These are phyloP conservation scores for Fopius arisanus DNA, from an alignment of 1,140 invertebrate species.

Conservation along the genomic window DNA sequence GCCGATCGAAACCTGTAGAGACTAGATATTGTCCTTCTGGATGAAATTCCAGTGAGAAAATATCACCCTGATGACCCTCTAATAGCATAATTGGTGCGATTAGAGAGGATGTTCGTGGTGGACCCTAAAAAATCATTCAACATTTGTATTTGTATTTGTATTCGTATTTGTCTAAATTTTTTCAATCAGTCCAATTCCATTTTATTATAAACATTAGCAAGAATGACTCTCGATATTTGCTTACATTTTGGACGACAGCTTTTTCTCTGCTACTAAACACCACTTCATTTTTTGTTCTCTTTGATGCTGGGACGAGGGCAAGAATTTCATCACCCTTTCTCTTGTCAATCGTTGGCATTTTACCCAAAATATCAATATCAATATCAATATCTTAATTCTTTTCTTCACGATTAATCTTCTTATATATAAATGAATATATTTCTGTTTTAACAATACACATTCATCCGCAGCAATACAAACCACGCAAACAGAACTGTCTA, in stretches of 20 bases:
- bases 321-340: conserved; percentile 75
- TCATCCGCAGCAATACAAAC: neutral
- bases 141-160: too few relatives aligned
- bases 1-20: conserved; percentile 95
- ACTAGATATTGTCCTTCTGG: conserved; percentile 94
- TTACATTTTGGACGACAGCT: conserved; percentile 71
- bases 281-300: conserved; percentile 77
- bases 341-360: conserved; percentile 66
- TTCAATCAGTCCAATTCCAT: too few relatives aligned
- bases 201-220: too few relatives aligned
- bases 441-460: neutral
- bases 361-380: too few relatives aligned
- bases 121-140: conserved; percentile 61
- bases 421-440: too few relatives aligned
- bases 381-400: too few relatives aligned
- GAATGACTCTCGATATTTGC: conserved; percentile 39
- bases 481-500: neutral
- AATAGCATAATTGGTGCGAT: conserved; percentile 95
- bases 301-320: conserved; percentile 73
- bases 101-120: conserved; percentile 86
- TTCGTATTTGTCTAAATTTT: too few relatives aligned
- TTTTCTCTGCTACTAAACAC: conserved; percentile 72
- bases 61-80: conserved; percentile 96
- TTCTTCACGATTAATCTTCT: too few relatives aligned
- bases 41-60: conserved; percentile 93